Percentiles rank a stretch among this genome's conserved stretches.
Conservation (phyloP, 2,888 invertebrate genomes). For the Poecilus cupreus region DNA sequence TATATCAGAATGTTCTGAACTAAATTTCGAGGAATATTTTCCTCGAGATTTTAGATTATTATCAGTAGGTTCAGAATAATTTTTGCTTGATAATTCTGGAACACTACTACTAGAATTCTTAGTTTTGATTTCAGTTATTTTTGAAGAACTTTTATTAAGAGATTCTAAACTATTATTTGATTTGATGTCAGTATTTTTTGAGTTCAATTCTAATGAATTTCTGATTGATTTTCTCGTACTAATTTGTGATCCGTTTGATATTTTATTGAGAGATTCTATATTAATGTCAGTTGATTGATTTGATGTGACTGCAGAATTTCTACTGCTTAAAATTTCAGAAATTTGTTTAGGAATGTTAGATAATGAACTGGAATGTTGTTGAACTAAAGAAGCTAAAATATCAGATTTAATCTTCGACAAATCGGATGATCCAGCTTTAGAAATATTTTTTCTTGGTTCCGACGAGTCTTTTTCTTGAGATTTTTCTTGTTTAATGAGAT, state of each 20-base stretch:
- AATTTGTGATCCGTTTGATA: background rate
- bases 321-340: background rate
- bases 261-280: slow-evolving; percentile 11
- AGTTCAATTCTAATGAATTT: background rate
- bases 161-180: background rate
- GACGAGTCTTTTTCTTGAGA: background rate
- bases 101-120: slow-evolving; percentile 1
- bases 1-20: background rate
- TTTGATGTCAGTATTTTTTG: background rate
- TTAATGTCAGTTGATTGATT: background rate
- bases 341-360: slow-evolving; percentile 10
- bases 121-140: slow-evolving; percentile 2
- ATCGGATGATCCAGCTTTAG: background rate
- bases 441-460: background rate
- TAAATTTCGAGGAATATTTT: background rate
- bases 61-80: background rate
- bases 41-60: background rate
- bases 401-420: slow-evolving; percentile 32
- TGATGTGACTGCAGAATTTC: background rate
- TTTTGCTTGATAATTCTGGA: background rate
- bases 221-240: background rate
- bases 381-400: slow-evolving; percentile 12
- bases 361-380: slow-evolving; percentile 1
- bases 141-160: background rate
- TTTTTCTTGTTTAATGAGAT: background rate